phyloP scores from a whole-genome alignment of 2,113 vertebrate species.

The Dipodomys merriami region DNA sequence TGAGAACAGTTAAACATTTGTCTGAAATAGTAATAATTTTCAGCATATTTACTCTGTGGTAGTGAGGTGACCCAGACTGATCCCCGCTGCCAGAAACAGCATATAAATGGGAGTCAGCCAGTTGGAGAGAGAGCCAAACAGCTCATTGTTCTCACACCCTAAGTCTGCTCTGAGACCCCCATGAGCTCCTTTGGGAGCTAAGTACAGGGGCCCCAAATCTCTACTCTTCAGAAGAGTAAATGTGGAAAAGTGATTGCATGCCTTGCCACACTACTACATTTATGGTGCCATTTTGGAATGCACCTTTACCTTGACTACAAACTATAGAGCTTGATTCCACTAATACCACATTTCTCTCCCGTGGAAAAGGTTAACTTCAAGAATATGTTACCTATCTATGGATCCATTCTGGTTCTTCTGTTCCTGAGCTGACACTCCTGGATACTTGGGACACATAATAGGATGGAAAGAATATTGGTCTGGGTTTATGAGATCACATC shows the following conservation, averaged over 20 bases:
- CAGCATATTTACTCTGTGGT: conserved; percentile 60
- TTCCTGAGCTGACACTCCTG: neutral
- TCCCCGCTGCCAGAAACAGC: conserved; percentile 63
- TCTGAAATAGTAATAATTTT: conserved; percentile 76
- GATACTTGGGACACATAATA: neutral
- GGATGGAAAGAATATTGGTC: neutral
- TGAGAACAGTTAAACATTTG: conserved; percentile 75
- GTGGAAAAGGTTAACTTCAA: neutral
- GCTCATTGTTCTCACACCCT: neutral
- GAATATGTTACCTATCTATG: neutral
- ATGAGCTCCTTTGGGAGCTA: neutral
- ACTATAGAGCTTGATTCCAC: neutral
- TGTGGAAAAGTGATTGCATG: accelerated
- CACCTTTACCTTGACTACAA: neutral
- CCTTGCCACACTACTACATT: too few species aligned
- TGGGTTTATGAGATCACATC: neutral
- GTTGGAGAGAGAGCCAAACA: conserved; percentile 47
- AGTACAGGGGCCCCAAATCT: too few species aligned
- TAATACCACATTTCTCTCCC: neutral
- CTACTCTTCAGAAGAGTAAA: neutral
- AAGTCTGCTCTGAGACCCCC: neutral
- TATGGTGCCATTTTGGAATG: neutral
- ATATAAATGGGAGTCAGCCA: conserved; percentile 66
- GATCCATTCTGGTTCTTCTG: neutral
- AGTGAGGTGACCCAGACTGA: conserved; percentile 59